A percentile compares a stretch with the other conserved stretches of the same genome.
Evolutionary conservation across 2,797 vertebrate species (phyloP).

Genomic region (Carcharodon carcharias): DNA sequence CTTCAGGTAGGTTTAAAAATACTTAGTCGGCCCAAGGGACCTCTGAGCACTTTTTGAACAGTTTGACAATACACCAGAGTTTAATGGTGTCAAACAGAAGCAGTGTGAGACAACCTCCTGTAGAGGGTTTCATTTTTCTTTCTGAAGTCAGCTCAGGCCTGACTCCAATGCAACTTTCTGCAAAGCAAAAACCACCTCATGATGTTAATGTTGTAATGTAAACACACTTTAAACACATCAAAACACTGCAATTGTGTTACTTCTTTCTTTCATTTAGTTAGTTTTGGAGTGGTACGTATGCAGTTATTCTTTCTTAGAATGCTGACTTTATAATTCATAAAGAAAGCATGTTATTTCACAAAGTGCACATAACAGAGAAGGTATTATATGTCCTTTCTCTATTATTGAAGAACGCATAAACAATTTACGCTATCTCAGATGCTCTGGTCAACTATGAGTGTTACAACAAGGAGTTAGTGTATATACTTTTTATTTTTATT

Average conservation of each 20-base stretch:
- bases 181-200: neutral
- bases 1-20: neutral
- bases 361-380: neutral
- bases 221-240: neutral
- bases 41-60: neutral
- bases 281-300: neutral
- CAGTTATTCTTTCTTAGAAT: slow-evolving; percentile 15
- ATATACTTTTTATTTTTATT: neutral
- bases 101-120: neutral
- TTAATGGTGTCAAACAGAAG: neutral
- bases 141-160: neutral
- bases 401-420: neutral
- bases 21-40: neutral
- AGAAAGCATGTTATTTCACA: neutral
- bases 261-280: neutral
- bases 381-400: neutral
- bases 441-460: neutral
- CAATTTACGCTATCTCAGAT: neutral
- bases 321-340: slow-evolving; percentile 12
- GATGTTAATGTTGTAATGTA: neutral
- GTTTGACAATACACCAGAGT: neutral
- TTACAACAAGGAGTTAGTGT: slow-evolving; percentile 18
- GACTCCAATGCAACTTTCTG: slow-evolving; percentile 15
- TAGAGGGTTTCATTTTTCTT: neutral
- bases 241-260: neutral